Evolutionary conservation across 2,888 invertebrate species (phyloP).

Genomic region (Helleia helle): DNA sequence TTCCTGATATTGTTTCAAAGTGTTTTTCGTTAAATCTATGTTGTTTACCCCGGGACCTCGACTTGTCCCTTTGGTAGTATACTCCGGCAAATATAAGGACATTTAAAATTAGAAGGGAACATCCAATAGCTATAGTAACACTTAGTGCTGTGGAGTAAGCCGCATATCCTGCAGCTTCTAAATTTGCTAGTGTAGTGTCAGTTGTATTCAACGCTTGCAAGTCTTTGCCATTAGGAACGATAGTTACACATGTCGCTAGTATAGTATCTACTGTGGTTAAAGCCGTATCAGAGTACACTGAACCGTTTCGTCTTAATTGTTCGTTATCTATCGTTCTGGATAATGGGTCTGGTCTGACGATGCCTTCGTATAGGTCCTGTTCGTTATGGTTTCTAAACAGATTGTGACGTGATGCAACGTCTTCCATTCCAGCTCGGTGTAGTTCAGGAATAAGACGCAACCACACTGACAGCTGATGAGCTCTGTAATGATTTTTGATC

Average conservation of each 20-base stretch:
- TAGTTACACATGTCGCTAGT: slow-evolving; percentile 81
- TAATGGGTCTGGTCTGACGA: slow-evolving; percentile 89
- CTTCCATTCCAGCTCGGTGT: slow-evolving; percentile 91
- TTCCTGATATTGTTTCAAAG: slow-evolving; percentile 83
- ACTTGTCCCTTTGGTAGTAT: slow-evolving; percentile 86
- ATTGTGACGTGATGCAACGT: slow-evolving; percentile 90
- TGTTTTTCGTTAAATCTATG: slow-evolving; percentile 80
- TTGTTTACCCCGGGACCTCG: slow-evolving; percentile 80
- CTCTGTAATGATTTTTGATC: slow-evolving; percentile 94
- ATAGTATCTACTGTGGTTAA: slow-evolving; percentile 81
- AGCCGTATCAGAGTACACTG: slow-evolving; percentile 72
- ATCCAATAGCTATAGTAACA: slow-evolving; percentile 87
- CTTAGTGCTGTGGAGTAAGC: slow-evolving; percentile 84
- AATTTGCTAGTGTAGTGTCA: slow-evolving; percentile 83
- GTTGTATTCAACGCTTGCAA: slow-evolving; percentile 67
- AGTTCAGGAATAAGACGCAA: slow-evolving; percentile 93
- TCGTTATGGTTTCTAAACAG: slow-evolving; percentile 92
- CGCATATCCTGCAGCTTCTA: slow-evolving; percentile 85
- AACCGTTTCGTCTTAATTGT: slow-evolving; percentile 69
- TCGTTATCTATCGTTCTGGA: slow-evolving; percentile 77
- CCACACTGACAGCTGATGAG: slow-evolving; percentile 97
- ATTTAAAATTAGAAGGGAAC: slow-evolving; percentile 85
- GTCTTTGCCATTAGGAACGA: slow-evolving; percentile 69
- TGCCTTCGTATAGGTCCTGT: slow-evolving; percentile 90
- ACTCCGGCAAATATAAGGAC: slow-evolving; percentile 89